Evolutionary conservation across 2,888 invertebrate species (phyloP).

Genomic region (Melolontha melolontha): DNA sequence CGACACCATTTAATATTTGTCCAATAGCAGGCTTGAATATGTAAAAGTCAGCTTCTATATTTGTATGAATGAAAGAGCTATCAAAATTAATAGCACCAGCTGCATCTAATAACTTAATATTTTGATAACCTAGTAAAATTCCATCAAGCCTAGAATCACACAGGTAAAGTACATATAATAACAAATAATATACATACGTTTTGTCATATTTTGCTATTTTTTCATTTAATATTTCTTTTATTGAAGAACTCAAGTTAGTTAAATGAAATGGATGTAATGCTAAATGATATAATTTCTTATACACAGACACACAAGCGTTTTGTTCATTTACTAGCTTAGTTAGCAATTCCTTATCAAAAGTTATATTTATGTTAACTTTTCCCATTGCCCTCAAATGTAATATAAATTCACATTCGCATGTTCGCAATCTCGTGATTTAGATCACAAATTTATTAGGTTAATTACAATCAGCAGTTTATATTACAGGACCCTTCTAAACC

Average conservation of each 20-base stretch:
- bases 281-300: slow-evolving; percentile 70
- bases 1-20: slow-evolving; percentile 72
- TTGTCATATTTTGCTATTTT: slow-evolving; percentile 73
- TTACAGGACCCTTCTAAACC: no score
- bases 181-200: slow-evolving; percentile 67
- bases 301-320: slow-evolving; percentile 69
- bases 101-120: slow-evolving; percentile 71
- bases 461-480: no score
- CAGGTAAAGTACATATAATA: slow-evolving; percentile 53
- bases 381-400: slow-evolving; percentile 20
- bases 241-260: slow-evolving; percentile 70
- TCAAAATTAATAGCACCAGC: slow-evolving; percentile 73
- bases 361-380: slow-evolving; percentile 47
- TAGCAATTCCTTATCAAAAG: slow-evolving; percentile 69
- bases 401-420: no score
- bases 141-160: slow-evolving; percentile 70
- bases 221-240: slow-evolving; percentile 71
- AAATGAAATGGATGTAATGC: slow-evolving; percentile 75
- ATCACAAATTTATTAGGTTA: no score
- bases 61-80: slow-evolving; percentile 73
- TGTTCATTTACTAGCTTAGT: slow-evolving; percentile 69
- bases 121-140: slow-evolving; percentile 76
- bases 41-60: slow-evolving; percentile 78
- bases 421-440: no score
- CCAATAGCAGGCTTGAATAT: slow-evolving; percentile 75